Conservation (phyloP, 2,797 vertebrate genomes). For the Serranus cabrilla region DNA sequence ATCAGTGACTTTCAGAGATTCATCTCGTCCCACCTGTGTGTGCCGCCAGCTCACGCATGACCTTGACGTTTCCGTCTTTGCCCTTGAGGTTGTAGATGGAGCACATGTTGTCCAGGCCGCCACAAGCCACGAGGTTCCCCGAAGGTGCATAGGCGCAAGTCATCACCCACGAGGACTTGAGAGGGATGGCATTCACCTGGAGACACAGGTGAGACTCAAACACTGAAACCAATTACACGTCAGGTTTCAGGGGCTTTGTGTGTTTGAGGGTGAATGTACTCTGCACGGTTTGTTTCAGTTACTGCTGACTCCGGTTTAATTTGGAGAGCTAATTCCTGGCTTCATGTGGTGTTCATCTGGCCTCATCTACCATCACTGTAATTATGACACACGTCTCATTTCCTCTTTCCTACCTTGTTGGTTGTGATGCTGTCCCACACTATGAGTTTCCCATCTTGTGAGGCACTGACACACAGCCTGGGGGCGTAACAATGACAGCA, state of each 20-base stretch:
- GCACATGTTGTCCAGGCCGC: constrained; percentile 98
- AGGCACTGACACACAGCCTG: constrained; percentile 96
- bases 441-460: constrained; percentile 98
- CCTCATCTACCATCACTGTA: background rate
- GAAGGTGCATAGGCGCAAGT: constrained; percentile 97
- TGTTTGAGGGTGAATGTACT: constrained; percentile 1
- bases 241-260: background rate
- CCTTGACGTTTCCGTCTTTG: constrained; percentile 95
- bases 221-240: background rate
- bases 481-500: constrained; percentile 16
- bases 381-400: background rate
- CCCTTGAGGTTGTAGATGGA: constrained; percentile 98
- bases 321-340: background rate
- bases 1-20: background rate
- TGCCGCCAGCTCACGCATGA: constrained; percentile 95
- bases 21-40: constrained; percentile 89
- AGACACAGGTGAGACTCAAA: background rate
- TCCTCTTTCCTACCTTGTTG: constrained; percentile 91
- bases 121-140: constrained; percentile 97
- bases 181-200: constrained; percentile 96
- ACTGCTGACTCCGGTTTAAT: background rate
- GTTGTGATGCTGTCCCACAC: constrained; percentile 97
- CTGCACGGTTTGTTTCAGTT: background rate
- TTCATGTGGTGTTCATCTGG: background rate
- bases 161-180: constrained; percentile 99